Percentiles rank a stretch among this genome's conserved stretches.
phyloP scores from a whole-genome alignment of 1,140 invertebrate species.

The Dreissena polymorpha region DNA sequence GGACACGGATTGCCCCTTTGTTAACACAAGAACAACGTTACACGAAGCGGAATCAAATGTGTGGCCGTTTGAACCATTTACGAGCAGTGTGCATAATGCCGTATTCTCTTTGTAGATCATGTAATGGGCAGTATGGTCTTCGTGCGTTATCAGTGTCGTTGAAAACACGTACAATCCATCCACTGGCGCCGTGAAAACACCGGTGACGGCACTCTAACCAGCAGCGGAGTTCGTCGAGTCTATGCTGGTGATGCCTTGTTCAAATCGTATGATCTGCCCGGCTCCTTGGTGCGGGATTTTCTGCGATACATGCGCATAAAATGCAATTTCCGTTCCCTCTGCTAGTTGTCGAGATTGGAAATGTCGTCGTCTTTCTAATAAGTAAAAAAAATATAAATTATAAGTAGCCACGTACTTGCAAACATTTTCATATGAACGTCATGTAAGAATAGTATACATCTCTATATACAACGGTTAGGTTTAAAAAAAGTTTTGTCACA shows the following conservation, averaged over 20 bases:
- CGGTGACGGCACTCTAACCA: not conserved
- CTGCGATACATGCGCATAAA: not conserved
- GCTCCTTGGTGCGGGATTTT: not conserved
- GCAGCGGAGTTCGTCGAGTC: not conserved
- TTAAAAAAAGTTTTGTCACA: no score
- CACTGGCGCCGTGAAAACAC: not conserved
- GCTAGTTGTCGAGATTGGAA: not conserved
- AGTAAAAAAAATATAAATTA: no score
- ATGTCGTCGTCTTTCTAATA: no score
- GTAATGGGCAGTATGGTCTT: not conserved
- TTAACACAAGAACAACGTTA: not conserved
- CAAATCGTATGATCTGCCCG: not conserved
- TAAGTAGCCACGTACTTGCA: no score
- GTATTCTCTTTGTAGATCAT: not conserved
- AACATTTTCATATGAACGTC: no score
- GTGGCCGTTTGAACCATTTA: not conserved
- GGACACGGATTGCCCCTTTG: not conserved
- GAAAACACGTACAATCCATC: constrained; percentile 6
- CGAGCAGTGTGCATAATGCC: not conserved
- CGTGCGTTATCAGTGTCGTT: not conserved
- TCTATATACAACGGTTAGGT: no score
- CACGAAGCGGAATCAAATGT: not conserved
- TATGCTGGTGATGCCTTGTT: not conserved
- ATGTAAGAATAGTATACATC: no score
- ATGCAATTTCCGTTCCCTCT: not conserved